Base-by-base conservation (phyloP, 2,113 vertebrate species). In the Ciconia stormi region DNA sequence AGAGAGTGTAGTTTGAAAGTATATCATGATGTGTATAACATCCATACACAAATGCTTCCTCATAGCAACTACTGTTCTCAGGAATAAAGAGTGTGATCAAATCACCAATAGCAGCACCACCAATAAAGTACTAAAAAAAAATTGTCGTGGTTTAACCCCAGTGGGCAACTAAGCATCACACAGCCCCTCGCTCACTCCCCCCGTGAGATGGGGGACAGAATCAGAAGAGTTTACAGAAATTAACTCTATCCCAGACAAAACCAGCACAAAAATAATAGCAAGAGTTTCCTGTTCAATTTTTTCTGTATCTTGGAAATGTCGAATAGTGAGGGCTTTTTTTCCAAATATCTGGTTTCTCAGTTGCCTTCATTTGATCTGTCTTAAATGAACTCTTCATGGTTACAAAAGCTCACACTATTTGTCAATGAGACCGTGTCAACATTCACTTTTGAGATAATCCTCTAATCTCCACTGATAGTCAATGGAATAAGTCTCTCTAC, bases 281-380 rank as follows among this genome's bases (percentile, higher is more conserved):
- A 38, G 23, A 36, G 7, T 44, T 53, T 73, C 12, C 15, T 58
- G 25, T 19, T 62, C 13, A 8, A 8, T 72, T 70, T 82, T 83
- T 83, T 56, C 23, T 66, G 12, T 34, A 26, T 71, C n/a, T 30
- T 82, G 12, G 29, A 90, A 89, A 74, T 49, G 23, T 50, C 1
- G 2, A 56, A 49, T 36, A 87, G 14, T 56, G 18, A 1, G 1
- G 0, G 0, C 8, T 16, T 29, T 25, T 55, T 65, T 13, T 6
- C 3, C 20, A 81, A 79, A 55, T 85, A 58, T 9, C 36, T 55
- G 11, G 10, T 81, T 96, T 76, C 50, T 58, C 32, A 27, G 26
- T 36, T 65, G 16, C 14, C 21, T 79, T 90, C 12, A 65, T 36
- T 30, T 61, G 15, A 55, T 67, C 65, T 78, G 9, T 42, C 26